A percentile compares a stretch with the other conserved stretches of the same genome.
phyloP scores from a whole-genome alignment of 64 coral and sea anemone species.

The Montipora efflorescens region DNA sequence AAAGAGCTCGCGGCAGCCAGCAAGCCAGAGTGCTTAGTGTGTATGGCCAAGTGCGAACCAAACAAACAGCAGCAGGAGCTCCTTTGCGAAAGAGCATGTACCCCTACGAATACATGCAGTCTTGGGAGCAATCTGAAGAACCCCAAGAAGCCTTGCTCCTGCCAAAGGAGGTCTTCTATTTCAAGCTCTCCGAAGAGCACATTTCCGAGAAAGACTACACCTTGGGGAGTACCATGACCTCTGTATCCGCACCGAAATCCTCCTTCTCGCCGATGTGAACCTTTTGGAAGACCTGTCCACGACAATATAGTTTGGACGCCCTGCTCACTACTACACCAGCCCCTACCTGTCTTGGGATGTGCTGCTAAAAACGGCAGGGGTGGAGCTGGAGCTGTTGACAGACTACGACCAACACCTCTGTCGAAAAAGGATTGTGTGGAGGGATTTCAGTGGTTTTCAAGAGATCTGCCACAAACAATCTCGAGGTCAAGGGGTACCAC shows the following conservation, averaged over 20 bases:
- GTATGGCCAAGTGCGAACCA: background rate
- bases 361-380: too few relatives aligned
- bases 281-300: too few relatives aligned
- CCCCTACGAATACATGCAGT: background rate
- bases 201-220: background rate
- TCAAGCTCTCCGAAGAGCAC: background rate
- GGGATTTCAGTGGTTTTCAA: too few relatives aligned
- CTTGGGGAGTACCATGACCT: background rate
- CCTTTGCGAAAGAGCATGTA: background rate
- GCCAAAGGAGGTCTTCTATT: background rate
- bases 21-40: background rate
- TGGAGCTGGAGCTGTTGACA: too few relatives aligned
- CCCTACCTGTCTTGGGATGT: too few relatives aligned
- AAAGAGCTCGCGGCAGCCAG: background rate
- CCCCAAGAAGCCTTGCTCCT: background rate
- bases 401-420: too few relatives aligned
- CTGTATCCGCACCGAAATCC: background rate
- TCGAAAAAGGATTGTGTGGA: too few relatives aligned
- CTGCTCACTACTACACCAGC: too few relatives aligned
- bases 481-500: too few relatives aligned
- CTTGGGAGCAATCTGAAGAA: background rate
- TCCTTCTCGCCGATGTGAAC: background rate
- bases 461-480: too few relatives aligned
- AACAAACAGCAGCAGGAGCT: background rate
- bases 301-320: too few relatives aligned